phyloP scores from a whole-genome alignment of 2,888 invertebrate genomes.

The Cerceris rybyensis region DNA sequence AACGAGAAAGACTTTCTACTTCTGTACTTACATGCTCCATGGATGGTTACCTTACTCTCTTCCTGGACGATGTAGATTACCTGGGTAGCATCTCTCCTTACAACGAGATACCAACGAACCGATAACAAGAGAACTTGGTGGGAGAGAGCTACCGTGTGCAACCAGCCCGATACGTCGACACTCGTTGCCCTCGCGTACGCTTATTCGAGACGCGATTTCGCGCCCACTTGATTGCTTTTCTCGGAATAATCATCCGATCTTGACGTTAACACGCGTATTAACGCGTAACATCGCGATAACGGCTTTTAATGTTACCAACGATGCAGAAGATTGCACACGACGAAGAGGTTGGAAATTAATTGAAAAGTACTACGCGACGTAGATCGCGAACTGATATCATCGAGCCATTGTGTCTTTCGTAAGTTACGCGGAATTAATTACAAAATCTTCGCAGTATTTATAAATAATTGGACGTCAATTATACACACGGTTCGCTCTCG shows the following conservation, averaged over 20 bases:
- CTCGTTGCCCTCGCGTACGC: slow-evolving; percentile 23
- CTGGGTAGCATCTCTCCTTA: slow-evolving; percentile 62
- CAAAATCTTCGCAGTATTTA: too few species aligned
- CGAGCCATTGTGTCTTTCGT: not conserved
- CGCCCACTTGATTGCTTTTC: not conserved
- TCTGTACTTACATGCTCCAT: slow-evolving; percentile 57
- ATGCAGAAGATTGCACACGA: too few species aligned
- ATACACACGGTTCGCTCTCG: too few species aligned
- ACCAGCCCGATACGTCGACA: slow-evolving; percentile 47
- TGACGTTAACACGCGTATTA: not conserved
- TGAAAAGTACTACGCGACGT: not conserved
- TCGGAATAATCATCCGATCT: not conserved
- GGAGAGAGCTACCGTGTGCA: slow-evolving; percentile 57
- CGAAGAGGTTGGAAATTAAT: not conserved
- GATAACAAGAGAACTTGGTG: slow-evolving; percentile 42
- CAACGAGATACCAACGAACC: slow-evolving; percentile 63
- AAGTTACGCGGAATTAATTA: too few species aligned
- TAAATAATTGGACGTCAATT: too few species aligned
- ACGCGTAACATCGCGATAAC: not conserved
- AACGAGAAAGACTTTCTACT: slow-evolving; percentile 69
- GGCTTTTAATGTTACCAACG: not conserved
- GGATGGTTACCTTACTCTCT: slow-evolving; percentile 42
- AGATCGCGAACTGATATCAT: slow-evolving; percentile 1
- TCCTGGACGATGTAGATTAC: slow-evolving; percentile 67
- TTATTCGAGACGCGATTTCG: slow-evolving; percentile 12